A percentile compares a stretch with the other conserved stretches of the same genome.
phyloP scores from a whole-genome alignment of 2,797 vertebrate genomes.

The Platalea minor region DNA sequence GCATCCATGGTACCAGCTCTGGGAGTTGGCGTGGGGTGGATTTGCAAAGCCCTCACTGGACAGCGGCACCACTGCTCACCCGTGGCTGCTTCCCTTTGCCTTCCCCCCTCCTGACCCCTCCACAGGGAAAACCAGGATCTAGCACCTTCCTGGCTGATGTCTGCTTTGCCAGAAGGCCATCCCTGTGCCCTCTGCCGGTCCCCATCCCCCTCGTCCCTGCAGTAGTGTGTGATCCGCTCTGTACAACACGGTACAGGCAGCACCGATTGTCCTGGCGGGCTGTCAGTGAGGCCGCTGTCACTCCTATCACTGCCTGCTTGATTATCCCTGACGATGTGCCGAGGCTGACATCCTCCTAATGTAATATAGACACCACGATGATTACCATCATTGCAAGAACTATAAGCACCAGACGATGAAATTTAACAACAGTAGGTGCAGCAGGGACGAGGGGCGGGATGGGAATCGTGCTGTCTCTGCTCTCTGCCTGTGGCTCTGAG shows the following conservation, averaged over 20 bases:
- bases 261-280: background rate
- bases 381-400: slow-evolving; percentile 43
- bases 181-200: rapidly evolving
- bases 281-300: background rate
- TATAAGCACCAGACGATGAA: slow-evolving; percentile 54
- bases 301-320: slow-evolving; percentile 27
- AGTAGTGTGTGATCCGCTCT: background rate
- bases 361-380: slow-evolving; percentile 12
- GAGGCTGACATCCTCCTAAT: slow-evolving; percentile 43
- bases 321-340: slow-evolving; percentile 37
- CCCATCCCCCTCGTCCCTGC: background rate
- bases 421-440: slow-evolving; percentile 36
- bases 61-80: background rate
- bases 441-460: background rate
- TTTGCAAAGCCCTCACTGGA: background rate
- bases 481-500: background rate
- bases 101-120: background rate
- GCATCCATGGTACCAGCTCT: rapidly evolving
- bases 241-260: background rate
- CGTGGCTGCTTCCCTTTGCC: background rate
- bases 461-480: slow-evolving; percentile 4
- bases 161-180: background rate
- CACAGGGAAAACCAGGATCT: background rate
- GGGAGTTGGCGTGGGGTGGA: background rate
- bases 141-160: background rate